Evolutionary conservation across 2,888 invertebrate species (phyloP).

Genomic region (Drosophila nr. perissopoda): DNA sequence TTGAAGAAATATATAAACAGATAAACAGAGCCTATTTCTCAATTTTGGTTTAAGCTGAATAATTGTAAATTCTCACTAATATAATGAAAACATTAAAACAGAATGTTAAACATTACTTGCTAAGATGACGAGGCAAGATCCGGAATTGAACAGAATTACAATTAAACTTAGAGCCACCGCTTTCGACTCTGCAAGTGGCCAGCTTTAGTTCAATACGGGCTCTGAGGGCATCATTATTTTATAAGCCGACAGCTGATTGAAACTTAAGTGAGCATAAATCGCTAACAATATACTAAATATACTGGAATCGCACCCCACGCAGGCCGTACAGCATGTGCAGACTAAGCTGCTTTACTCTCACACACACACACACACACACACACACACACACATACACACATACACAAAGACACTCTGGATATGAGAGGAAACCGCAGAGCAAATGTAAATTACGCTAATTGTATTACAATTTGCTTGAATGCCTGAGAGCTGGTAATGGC

Average conservation of each 20-base stretch:
- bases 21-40: neutral
- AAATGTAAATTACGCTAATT: conserved; percentile 78
- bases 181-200: neutral
- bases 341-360: conserved; percentile 61
- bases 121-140: neutral
- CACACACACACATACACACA: conserved; percentile 4
- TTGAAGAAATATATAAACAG: neutral
- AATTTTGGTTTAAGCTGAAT: neutral
- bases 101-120: conserved; percentile 8
- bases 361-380: conserved; percentile 1
- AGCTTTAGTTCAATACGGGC: conserved; percentile 32
- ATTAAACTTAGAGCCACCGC: neutral
- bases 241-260: conserved; percentile 75
- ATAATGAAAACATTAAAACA: neutral
- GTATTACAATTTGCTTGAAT: conserved; percentile 79
- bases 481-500: conserved; percentile 69
- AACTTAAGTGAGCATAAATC: conserved; percentile 41
- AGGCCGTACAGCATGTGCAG: conserved; percentile 38
- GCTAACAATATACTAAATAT: conserved; percentile 4
- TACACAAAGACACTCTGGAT: conserved; percentile 10
- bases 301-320: conserved; percentile 5
- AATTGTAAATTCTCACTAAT: neutral
- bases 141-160: neutral
- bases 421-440: conserved; percentile 16
- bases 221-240: conserved; percentile 68